These are phyloP conservation scores for Slavum lentiscoides DNA, from an alignment of 2,888 invertebrate species.

Conservation along the genomic window DNA sequence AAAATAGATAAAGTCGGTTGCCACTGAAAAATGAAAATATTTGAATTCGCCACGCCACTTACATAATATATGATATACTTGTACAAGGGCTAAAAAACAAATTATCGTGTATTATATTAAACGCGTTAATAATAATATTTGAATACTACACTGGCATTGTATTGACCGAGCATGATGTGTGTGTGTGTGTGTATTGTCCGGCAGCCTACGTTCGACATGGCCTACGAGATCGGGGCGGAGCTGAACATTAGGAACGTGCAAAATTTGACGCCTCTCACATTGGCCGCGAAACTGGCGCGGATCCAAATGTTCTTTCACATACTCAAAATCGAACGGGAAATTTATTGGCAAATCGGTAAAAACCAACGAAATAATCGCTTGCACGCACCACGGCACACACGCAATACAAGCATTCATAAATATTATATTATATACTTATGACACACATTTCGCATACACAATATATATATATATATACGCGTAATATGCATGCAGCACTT, in stretches of 20 bases:
- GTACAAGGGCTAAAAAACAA: no score
- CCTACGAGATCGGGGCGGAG: constrained; percentile 90
- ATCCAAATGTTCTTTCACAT: constrained; percentile 98
- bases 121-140: background rate
- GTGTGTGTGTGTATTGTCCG: constrained; percentile 54
- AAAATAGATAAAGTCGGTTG: no score
- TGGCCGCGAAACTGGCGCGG: constrained; percentile 89
- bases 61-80: no score
- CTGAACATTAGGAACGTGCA: constrained; percentile 81
- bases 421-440: background rate
- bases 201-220: constrained; percentile 89
- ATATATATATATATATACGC: no score
- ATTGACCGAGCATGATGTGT: background rate
- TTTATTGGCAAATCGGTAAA: constrained; percentile 94
- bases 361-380: constrained; percentile 33
- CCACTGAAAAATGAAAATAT: no score
- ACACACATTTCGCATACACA: background rate
- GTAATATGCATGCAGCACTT: no score
- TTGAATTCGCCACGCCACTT: no score
- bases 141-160: background rate
- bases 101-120: no score
- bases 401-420: background rate
- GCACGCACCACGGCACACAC: constrained; percentile 9
- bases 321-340: constrained; percentile 91
- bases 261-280: constrained; percentile 86